Base-by-base conservation (phyloP, 2,888 invertebrate species). In the Heliothis peltigera region DNA sequence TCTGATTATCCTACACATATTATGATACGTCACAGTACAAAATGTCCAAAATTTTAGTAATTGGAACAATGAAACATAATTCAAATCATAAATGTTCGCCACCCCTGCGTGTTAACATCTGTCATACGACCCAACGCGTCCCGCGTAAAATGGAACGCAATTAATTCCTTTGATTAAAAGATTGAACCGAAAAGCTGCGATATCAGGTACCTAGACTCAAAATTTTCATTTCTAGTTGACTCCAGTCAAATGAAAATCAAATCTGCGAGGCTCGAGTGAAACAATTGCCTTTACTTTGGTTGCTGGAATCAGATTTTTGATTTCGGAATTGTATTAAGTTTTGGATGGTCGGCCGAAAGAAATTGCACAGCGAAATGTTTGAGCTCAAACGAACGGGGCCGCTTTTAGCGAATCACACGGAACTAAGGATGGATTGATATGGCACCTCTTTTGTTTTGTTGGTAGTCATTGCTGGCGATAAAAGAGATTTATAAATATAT, bases 271-370 rank as follows among this genome's bases (percentile, higher is more conserved):
- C 64, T 56, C 64, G 79, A 81, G 80, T 79, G 80, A 85, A 87
- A 89, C 87, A 86, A 87, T 88, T 85, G 85, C 61, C 64, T 74
- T 78, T 68, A 80, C 84, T 86, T 89, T 87, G 83, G 82, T 70
- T 64, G 63, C 69, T 70, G 79, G 74, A 88, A 87, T 86, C 79
- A 75, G 82, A 84, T 86, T 89, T 87, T 87, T 89, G 84, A 88
- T 88, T 87, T 81, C 79, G 75, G 81, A 88, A 89, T 89, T 88
- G 84, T 81, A 84, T 89, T 89, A 87, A 83, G 80, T 85, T 82
- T 80, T 82, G 76, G 77, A 77, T 79, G 83, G 82, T 71, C 71
- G 77, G 71, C 64, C 72, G 60, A 77, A 82, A 76, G 77, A 63
- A 77, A 77, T 75, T 77, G 74, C 75, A 64, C 35, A 63, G 60